phyloP scores from a whole-genome alignment of 1,140 invertebrate species.

The Plutomurus gul region DNA sequence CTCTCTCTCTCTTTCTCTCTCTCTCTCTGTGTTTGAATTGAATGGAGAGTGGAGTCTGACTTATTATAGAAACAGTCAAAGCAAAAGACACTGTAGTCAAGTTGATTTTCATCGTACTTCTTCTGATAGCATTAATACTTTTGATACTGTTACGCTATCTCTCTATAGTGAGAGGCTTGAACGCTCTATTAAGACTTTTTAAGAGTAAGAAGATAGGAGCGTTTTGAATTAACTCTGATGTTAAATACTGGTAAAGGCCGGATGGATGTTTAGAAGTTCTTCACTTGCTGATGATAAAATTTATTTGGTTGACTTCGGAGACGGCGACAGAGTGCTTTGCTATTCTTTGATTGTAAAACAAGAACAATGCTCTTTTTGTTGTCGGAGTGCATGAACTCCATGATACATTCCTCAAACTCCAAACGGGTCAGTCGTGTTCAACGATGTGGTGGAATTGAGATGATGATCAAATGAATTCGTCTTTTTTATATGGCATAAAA shows the following conservation, averaged over 20 bases:
- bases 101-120: too few species aligned
- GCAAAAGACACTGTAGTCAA: too few species aligned
- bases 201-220: background rate
- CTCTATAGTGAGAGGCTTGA: too few species aligned
- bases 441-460: too few species aligned
- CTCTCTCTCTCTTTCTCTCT: too few species aligned
- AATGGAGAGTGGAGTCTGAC: too few species aligned
- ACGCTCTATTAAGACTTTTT: too few species aligned
- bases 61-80: too few species aligned
- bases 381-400: conserved; percentile 36
- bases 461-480: background rate
- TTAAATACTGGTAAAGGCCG: background rate
- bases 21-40: too few species aligned
- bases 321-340: conserved; percentile 16
- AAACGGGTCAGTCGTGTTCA: background rate
- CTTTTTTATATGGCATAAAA: background rate
- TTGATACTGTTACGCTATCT: too few species aligned
- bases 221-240: background rate
- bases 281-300: conserved; percentile 19
- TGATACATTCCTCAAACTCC: background rate
- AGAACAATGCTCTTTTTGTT: conserved; percentile 42
- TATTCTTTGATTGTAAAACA: conserved; percentile 3
- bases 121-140: too few species aligned
- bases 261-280: conserved; percentile 19
- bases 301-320: conserved; percentile 23